Conservation (phyloP, 2,113 vertebrate species). For the Sigmodon hispidus region DNA sequence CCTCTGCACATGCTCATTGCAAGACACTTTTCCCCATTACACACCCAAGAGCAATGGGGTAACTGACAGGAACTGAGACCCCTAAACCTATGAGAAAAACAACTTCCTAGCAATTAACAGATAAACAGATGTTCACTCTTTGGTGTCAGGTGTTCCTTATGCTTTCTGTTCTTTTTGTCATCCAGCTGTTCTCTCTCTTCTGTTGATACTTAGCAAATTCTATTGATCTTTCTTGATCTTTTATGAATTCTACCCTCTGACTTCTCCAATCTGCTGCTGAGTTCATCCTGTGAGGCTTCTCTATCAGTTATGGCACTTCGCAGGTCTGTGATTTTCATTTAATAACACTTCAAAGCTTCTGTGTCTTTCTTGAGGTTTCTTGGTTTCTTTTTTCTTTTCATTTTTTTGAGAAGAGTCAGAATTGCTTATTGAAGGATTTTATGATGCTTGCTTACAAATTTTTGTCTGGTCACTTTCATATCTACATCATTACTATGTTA, state of each 20-base stretch:
- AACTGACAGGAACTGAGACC: not conserved
- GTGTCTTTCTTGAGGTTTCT: not conserved
- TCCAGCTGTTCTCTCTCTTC: not conserved
- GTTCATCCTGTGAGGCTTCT: not conserved
- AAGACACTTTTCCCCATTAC: too few species aligned
- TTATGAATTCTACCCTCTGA: slow-evolving; percentile 26
- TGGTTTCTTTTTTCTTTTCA: not conserved
- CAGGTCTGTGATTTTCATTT: not conserved
- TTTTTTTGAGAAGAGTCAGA: slow-evolving; percentile 25
- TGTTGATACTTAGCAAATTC: not conserved
- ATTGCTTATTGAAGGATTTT: not conserved
- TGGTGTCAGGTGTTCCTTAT: not conserved
- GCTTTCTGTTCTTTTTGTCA: not conserved
- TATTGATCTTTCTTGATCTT: not conserved
- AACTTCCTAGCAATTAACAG: not conserved
- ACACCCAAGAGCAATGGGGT: not conserved
- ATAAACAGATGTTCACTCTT: not conserved
- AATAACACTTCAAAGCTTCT: not conserved
- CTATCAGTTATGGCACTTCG: slow-evolving; percentile 9
- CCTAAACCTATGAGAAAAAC: not conserved
- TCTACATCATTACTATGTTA: not conserved
- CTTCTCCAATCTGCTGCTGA: not conserved
- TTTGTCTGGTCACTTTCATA: not conserved
- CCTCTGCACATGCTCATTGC: not conserved
- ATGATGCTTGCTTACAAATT: not conserved